Evolutionary conservation across 2,888 invertebrate genomes (phyloP), one percentile per base, ranked within the genome.

Genomic region (Watsonalla cultraria): DNA sequence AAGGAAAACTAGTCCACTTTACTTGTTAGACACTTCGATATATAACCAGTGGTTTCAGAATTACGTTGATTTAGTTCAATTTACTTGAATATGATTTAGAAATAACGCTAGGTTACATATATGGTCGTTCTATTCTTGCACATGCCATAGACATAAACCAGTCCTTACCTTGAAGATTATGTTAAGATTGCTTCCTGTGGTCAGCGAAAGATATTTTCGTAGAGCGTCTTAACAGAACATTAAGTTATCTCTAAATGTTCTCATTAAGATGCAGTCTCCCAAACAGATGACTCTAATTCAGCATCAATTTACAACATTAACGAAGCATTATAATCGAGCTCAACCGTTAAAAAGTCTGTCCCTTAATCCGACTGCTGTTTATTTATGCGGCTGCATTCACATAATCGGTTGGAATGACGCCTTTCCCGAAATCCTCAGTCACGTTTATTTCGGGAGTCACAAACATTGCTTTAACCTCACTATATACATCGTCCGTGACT

Each of bases 391-490:
- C 58, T 75, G 76, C 78, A 76, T 64, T 70, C 64, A 74, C 68
- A 77, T 74, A 75, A 77, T 72, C 69, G 73, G 70, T 60, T 70
- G 70, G 74, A 77, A 68, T 80, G 82, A 80, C 81, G 83, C 75
- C 74, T 82, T 83, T 81, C 77, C 75, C 74, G 68, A 82, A 81
- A 82, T 79, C 77, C 65, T 78, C 76, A 70, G 77, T 85, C 85
- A 82, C 70, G 77, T 81, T 84, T 89, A 88, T 87, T 88, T 87
- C 66, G 72, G 80, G 81, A 78, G 70, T 55, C 66, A 68, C 70
- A 74, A 70, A 70, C 66, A 71, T 66, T 68, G 65, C 37, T 48
- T 48, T 48, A 37, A 37, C 66, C 68, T 72, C 67, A 65, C 62
- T 59, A 61, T 62, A 59, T 52, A 58, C 59, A 37, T 37, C 54